These are phyloP conservation scores for Fopius arisanus DNA, from an alignment of 1,140 invertebrate genomes.

Conservation along the genomic window DNA sequence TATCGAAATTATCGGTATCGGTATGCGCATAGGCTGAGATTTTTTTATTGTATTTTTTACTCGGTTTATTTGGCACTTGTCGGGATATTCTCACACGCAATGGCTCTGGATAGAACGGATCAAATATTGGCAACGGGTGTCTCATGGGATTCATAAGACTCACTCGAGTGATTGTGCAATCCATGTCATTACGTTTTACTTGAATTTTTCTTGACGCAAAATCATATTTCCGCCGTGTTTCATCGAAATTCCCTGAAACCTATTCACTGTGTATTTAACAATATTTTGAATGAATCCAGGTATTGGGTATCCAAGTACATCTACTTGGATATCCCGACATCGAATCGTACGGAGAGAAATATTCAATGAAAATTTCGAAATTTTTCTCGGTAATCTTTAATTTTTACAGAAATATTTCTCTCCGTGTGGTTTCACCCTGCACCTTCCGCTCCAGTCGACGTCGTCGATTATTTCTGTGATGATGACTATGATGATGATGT, in stretches of 20 bases:
- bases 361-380: too few relatives aligned
- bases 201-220: neutral
- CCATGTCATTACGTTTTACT: constrained; percentile 24
- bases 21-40: too few relatives aligned
- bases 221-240: neutral
- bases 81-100: neutral
- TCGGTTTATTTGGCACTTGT: neutral
- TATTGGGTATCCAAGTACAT: too few relatives aligned
- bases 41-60: neutral
- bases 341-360: too few relatives aligned
- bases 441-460: neutral
- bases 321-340: too few relatives aligned
- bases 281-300: too few relatives aligned
- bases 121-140: neutral
- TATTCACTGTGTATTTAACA: neutral
- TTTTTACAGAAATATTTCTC: too few relatives aligned
- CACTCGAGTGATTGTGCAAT: constrained; percentile 11
- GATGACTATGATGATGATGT: neutral
- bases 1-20: neutral
- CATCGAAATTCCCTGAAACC: neutral
- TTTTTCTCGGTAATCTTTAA: too few relatives aligned
- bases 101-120: neutral
- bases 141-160: neutral
- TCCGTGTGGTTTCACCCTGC: neutral
- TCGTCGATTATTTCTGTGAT: neutral